These are phyloP conservation scores for Pardalotus punctatus DNA, from an alignment of 2,113 vertebrate genomes.

Conservation along the genomic window DNA sequence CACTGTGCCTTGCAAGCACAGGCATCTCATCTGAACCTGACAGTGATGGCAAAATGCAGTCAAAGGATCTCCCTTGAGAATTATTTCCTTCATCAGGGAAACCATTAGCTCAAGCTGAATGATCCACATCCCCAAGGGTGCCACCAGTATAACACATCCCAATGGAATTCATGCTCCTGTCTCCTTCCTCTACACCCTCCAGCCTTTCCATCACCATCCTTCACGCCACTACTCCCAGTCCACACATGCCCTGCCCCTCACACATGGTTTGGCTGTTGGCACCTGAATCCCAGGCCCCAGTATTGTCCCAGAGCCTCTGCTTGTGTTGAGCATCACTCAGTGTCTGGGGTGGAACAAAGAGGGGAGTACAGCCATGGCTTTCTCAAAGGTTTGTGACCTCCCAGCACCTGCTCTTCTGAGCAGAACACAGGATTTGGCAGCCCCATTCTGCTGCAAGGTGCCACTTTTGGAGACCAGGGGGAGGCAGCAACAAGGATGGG, in stretches of 20 bases:
- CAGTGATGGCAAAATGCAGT: background rate
- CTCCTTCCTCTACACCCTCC: background rate
- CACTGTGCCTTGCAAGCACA: background rate
- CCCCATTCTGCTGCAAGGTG: background rate
- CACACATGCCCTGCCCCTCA: accelerated
- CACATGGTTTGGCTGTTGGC: background rate
- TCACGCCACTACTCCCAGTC: background rate
- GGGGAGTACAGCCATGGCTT: background rate
- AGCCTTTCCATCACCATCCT: background rate
- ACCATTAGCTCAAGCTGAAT: background rate
- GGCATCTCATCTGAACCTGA: background rate
- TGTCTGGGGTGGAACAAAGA: background rate
- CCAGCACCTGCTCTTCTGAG: background rate
- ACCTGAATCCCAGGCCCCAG: background rate
- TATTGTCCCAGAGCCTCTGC: background rate
- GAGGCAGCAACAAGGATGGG: background rate
- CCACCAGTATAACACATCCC: background rate
- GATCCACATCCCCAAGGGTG: accelerated
- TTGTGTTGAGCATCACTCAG: background rate
- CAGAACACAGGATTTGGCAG: background rate
- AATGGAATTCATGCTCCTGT: background rate
- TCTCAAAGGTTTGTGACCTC: background rate
- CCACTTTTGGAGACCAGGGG: background rate
- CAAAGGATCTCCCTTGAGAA: background rate
- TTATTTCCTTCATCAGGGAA: background rate